These are phyloP conservation scores for Acleris laterana DNA, from an alignment of 2,888 invertebrate genomes.

Conservation along the genomic window DNA sequence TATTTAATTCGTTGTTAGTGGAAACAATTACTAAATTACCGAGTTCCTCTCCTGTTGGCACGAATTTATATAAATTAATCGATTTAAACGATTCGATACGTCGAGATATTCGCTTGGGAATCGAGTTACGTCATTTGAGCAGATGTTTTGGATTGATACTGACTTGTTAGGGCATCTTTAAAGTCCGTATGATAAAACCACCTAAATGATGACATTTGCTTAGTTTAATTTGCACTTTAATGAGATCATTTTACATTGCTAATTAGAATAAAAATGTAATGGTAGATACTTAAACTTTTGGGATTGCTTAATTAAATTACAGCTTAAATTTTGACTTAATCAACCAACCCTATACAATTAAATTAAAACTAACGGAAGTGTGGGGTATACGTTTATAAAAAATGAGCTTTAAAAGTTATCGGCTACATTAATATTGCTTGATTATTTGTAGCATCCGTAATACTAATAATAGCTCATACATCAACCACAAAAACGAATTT, in stretches of 20 bases:
- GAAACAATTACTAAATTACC: conserved; percentile 83
- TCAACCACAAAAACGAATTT: not conserved
- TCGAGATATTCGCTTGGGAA: conserved; percentile 28
- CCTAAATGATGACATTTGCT: too few relatives aligned
- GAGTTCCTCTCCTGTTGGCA: conserved; percentile 66
- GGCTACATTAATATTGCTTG: too few relatives aligned
- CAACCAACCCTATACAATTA: too few relatives aligned
- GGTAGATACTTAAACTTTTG: too few relatives aligned
- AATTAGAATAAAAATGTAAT: too few relatives aligned
- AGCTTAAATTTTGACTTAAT: too few relatives aligned
- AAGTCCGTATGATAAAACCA: not conserved
- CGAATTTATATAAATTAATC: conserved; percentile 53
- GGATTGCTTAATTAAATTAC: too few relatives aligned
- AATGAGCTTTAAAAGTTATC: too few relatives aligned
- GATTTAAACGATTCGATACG: conserved; percentile 40
- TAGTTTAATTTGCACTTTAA: too few relatives aligned
- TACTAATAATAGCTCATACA: not conserved
- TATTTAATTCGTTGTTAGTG: conserved; percentile 81
- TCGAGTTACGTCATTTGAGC: conserved; percentile 23
- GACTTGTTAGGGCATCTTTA: not conserved
- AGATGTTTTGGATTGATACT: conserved; percentile 15
- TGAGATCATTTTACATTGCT: too few relatives aligned
- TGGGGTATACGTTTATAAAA: too few relatives aligned
- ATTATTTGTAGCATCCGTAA: not conserved
- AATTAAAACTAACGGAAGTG: too few relatives aligned